These are phyloP conservation scores for Tromatobia lineatoria DNA, from an alignment of 2,888 invertebrate genomes.

Conservation along the genomic window DNA sequence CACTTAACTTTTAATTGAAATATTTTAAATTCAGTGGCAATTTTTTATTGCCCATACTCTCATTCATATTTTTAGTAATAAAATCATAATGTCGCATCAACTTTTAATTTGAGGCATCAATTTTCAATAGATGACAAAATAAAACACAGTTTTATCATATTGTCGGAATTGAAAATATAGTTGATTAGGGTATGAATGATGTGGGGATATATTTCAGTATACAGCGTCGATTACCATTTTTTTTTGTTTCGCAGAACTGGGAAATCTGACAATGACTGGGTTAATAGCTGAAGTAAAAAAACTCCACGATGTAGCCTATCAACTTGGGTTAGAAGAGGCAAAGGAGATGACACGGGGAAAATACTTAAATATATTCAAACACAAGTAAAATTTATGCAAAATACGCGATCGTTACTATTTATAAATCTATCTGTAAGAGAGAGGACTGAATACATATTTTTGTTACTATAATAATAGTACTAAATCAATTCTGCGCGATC, in stretches of 20 bases:
- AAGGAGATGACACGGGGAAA: conserved; percentile 98
- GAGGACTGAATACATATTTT: conserved; percentile 58
- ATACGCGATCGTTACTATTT: conserved; percentile 45
- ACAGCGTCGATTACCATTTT: background rate
- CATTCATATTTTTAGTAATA: too few relatives aligned
- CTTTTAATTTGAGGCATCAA: too few relatives aligned
- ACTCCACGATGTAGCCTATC: conserved; percentile 97
- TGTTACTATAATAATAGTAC: conserved; percentile 52
- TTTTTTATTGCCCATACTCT: too few relatives aligned
- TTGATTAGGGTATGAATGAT: too few relatives aligned
- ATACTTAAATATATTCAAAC: conserved; percentile 94
- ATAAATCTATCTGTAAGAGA: conserved; percentile 50
- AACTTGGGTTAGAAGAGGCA: conserved; percentile 97
- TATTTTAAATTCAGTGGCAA: too few relatives aligned
- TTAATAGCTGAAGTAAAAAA: conserved; percentile 97
- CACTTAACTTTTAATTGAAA: conserved; percentile 72
- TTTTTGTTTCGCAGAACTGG: conserved; percentile 88
- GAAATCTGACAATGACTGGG: conserved; percentile 92
- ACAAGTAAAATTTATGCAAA: conserved; percentile 73
- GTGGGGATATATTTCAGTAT: too few relatives aligned
- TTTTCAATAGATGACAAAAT: too few relatives aligned
- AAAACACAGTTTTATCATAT: too few relatives aligned
- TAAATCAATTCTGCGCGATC: conserved; percentile 89
- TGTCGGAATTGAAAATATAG: too few relatives aligned
- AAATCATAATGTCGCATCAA: too few relatives aligned